Evolutionary conservation across 2,113 vertebrate genomes (phyloP), one percentile per base, ranked within the genome.

Genomic region (Onychostruthus taczanowskii): DNA sequence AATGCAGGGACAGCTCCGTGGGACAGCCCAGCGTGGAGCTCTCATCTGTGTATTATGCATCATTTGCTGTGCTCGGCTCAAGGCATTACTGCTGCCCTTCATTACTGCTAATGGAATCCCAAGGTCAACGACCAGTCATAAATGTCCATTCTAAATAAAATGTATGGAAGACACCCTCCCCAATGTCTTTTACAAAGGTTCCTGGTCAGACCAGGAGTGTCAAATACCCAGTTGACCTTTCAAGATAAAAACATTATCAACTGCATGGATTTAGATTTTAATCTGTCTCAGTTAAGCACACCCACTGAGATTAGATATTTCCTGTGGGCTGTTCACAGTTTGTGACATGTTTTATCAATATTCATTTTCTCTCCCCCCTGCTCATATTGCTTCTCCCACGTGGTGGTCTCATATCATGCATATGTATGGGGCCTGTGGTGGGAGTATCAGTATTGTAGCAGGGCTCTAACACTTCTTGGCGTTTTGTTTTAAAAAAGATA

Each of bases 81-180:
- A 90, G 27, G 72, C 69, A 63, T 53, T 84, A 72, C 92, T 84
- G 90, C 63, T 87, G 96, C 79, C 97, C 97, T 97, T 98, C 98
- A 94, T 97, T 96, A 98, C 95, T 64, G 35, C 96, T 98, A 97
- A 98, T 98, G 97, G 97, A 97, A 98, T 96, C 95, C 92, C 97
- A 98, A 98, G 97, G 98, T 97, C 97, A 98, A 96, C 17, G 28
- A 96, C 97, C 93, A 92, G 59, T 70, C 97, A 95, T 97, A 97
- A 97, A 97, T 28, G 96, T 97, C 96, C 94, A 96, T 62, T 94
- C 95, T 96, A 98, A 98, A 98, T 90, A 96, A 97, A 98, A 97
- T 92, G 95, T 76, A 97, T 97, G 69, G 73, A 31, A 97, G 95
- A 95, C 94, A 95, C 81, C 49, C 94, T 97, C 95, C 88, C 91